These are phyloP conservation scores for Rhinichthys osculus DNA, from an alignment of 2,797 vertebrate genomes.

Conservation along the genomic window DNA sequence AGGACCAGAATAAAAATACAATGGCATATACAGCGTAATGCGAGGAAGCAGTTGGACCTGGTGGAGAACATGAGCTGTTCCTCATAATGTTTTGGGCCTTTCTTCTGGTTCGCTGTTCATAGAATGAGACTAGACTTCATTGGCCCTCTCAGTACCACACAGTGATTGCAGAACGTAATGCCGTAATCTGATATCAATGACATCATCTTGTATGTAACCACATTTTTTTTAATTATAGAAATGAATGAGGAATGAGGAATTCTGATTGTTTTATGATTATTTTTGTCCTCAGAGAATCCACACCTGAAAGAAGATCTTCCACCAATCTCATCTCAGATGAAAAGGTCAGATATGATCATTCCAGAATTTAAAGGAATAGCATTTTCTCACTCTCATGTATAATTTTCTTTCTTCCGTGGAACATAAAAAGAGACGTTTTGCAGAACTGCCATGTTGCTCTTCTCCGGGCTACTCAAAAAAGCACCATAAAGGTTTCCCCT, in stretches of 20 bases:
- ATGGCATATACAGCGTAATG: not conserved
- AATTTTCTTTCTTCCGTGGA: not conserved
- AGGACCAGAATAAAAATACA: not conserved
- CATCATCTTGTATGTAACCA: not conserved
- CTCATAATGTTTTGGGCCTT: not conserved
- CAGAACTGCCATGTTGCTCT: not conserved
- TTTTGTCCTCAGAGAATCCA: slow-evolving; percentile 45
- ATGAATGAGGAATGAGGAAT: not conserved
- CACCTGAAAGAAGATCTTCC: slow-evolving; percentile 35
- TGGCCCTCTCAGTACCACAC: not conserved
- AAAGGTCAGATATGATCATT: slow-evolving; percentile 51
- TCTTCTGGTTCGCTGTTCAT: not conserved
- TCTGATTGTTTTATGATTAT: not conserved
- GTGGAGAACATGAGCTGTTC: not conserved
- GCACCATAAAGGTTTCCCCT: not conserved
- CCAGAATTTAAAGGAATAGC: not conserved
- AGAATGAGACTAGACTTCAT: not conserved
- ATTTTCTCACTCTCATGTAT: not conserved
- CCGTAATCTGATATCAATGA: not conserved
- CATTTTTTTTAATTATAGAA: not conserved
- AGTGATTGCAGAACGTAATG: not conserved
- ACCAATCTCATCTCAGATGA: slow-evolving; percentile 17
- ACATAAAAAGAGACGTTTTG: not conserved
- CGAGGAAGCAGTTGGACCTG: not conserved
- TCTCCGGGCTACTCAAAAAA: not conserved